Evolutionary conservation across 2,797 vertebrate genomes (phyloP).

Genomic region (Fundulus diaphanus): DNA sequence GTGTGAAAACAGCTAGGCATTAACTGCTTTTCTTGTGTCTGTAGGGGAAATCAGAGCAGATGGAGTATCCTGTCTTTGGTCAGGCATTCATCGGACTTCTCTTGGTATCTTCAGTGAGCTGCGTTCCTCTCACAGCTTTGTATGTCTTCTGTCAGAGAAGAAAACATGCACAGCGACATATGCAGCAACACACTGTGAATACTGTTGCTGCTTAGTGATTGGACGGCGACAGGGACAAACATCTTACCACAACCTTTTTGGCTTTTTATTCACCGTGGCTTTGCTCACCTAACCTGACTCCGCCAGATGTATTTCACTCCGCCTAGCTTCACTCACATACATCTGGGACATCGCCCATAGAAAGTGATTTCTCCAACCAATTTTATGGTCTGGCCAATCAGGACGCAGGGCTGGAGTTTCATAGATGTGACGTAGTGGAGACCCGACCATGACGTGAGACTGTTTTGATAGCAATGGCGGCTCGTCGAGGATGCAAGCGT

Average conservation of each 20-base stretch:
- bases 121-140: conserved; percentile 86
- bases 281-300: too few relatives aligned
- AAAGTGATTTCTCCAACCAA: too few relatives aligned
- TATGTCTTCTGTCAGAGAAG: conserved; percentile 72
- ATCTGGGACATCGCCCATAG: too few relatives aligned
- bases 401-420: too few relatives aligned
- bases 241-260: neutral
- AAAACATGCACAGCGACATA: conserved; percentile 17
- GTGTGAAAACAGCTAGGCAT: neutral
- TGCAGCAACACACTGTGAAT: conserved; percentile 19
- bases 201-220: conserved; percentile 34
- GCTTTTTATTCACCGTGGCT: neutral
- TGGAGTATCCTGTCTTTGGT: conserved; percentile 83
- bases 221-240: neutral
- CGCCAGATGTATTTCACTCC: too few relatives aligned
- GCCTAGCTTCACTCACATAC: too few relatives aligned
- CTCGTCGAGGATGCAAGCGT: too few relatives aligned
- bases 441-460: too few relatives aligned
- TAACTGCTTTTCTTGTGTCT: conserved; percentile 14
- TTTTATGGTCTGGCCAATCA: too few relatives aligned
- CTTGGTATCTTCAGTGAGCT: conserved; percentile 83
- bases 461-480: too few relatives aligned
- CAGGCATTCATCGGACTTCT: conserved; percentile 87
- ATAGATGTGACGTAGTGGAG: too few relatives aligned
- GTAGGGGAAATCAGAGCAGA: conserved; percentile 86